These are phyloP conservation scores for Bettongia penicillata DNA, from an alignment of 2,113 vertebrate species.

Conservation along the genomic window DNA sequence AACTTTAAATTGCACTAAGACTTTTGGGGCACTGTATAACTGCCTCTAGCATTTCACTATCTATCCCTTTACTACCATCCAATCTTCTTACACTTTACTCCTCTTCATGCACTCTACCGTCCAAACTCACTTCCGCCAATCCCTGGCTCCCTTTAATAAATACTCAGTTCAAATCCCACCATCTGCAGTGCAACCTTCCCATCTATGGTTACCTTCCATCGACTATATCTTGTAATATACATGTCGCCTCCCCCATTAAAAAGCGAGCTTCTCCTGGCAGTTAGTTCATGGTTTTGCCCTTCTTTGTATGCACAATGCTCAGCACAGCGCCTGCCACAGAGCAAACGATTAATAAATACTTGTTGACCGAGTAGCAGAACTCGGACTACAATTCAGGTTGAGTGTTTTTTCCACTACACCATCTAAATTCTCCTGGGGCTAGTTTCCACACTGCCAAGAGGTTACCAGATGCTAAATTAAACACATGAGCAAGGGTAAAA, in stretches of 20 bases:
- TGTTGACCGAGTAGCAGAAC: background rate
- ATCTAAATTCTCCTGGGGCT: background rate
- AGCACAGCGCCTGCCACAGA: background rate
- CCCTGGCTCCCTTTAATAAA: background rate
- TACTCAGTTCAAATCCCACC: background rate
- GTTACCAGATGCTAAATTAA: background rate
- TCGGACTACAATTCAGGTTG: background rate
- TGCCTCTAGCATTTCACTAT: background rate
- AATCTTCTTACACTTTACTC: background rate
- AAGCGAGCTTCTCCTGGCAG: background rate
- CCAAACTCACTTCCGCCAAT: background rate
- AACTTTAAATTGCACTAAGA: background rate
- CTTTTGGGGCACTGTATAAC: background rate
- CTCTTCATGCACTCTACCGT: background rate
- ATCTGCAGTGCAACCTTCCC: background rate
- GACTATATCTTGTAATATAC: background rate
- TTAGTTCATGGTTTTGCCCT: background rate
- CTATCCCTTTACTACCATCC: background rate
- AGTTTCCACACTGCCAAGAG: background rate
- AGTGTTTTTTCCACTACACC: background rate
- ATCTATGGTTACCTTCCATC: background rate
- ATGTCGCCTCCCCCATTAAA: background rate
- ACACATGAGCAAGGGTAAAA: background rate
- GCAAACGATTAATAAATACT: background rate
- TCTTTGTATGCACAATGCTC: background rate